phyloP scores from a whole-genome alignment of 2,888 invertebrate species.

The Netelia fuscicornis region DNA sequence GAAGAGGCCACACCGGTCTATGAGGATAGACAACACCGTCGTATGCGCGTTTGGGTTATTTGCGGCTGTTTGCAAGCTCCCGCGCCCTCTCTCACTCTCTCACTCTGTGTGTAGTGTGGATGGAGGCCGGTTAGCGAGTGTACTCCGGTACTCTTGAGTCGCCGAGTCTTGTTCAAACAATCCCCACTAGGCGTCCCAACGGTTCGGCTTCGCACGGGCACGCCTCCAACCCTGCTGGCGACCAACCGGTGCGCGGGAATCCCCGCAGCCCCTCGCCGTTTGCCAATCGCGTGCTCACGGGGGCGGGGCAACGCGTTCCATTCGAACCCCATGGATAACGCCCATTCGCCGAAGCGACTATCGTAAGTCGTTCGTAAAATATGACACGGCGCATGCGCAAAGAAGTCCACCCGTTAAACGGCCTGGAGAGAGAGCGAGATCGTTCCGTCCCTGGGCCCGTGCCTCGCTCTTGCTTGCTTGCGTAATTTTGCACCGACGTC shows the following conservation, averaged over 20 bases:
- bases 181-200: constrained; percentile 73
- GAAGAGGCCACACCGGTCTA: constrained; percentile 44
- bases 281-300: constrained; percentile 64
- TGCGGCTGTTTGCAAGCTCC: constrained; percentile 72
- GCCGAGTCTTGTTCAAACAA: constrained; percentile 84
- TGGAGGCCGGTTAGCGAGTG: constrained; percentile 84
- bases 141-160: constrained; percentile 83
- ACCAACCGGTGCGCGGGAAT: constrained; percentile 59
- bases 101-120: constrained; percentile 82
- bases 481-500: constrained; percentile 71
- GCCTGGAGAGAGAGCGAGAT: constrained; percentile 7
- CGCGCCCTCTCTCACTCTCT: constrained; percentile 72
- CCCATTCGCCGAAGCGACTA: constrained; percentile 39
- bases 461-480: constrained; percentile 64
- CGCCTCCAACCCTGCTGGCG: constrained; percentile 65
- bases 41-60: constrained; percentile 66
- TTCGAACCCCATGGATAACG: constrained; percentile 39
- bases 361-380: constrained; percentile 41
- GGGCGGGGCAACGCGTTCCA: constrained; percentile 33
- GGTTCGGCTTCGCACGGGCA: not conserved
- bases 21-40: constrained; percentile 45
- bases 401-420: constrained; percentile 23
- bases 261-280: constrained; percentile 27
- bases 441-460: constrained; percentile 44
- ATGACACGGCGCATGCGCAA: constrained; percentile 46